Conservation (phyloP, 1,140 invertebrate species). For the Monochamus saltuarius region DNA sequence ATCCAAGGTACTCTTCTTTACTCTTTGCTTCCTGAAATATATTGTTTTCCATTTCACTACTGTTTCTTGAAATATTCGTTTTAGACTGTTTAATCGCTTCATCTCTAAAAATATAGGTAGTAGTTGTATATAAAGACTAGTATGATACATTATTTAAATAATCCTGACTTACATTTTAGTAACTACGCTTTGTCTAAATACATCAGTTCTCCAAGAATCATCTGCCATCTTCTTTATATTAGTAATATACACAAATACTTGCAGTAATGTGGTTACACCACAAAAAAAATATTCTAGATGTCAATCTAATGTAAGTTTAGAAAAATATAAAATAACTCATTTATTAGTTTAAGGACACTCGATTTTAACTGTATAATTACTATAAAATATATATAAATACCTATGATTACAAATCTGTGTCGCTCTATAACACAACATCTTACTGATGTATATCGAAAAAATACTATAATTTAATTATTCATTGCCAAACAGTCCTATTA, state of each 20-base stretch:
- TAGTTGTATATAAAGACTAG: not conserved
- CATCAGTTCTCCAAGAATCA: slow-evolving; percentile 62
- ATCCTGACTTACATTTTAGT: slow-evolving; percentile 70
- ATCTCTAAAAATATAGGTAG: slow-evolving; percentile 55
- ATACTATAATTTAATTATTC: too few relatives aligned
- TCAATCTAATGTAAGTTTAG: not conserved
- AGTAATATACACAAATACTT: too few relatives aligned
- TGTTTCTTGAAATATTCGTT: slow-evolving; percentile 78
- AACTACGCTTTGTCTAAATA: slow-evolving; percentile 74
- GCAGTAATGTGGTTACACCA: too few relatives aligned
- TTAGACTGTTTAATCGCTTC: slow-evolving; percentile 82
- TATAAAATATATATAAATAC: too few relatives aligned
- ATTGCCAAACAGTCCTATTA: too few relatives aligned
- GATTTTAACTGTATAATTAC: too few relatives aligned
- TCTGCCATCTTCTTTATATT: slow-evolving; percentile 35
- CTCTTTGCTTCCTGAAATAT: slow-evolving; percentile 87
- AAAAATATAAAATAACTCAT: too few relatives aligned
- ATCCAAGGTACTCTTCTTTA: slow-evolving; percentile 84
- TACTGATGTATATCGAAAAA: too few relatives aligned
- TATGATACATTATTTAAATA: not conserved
- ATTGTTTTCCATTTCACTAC: slow-evolving; percentile 91
- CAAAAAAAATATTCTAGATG: not conserved
- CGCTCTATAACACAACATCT: too few relatives aligned
- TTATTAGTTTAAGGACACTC: too few relatives aligned
- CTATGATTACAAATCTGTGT: too few relatives aligned